Evolutionary conservation across 37 sponge, comb jelly and placozoan species (phyloP).

Genomic region (Mnemiopsis leidyi): DNA sequence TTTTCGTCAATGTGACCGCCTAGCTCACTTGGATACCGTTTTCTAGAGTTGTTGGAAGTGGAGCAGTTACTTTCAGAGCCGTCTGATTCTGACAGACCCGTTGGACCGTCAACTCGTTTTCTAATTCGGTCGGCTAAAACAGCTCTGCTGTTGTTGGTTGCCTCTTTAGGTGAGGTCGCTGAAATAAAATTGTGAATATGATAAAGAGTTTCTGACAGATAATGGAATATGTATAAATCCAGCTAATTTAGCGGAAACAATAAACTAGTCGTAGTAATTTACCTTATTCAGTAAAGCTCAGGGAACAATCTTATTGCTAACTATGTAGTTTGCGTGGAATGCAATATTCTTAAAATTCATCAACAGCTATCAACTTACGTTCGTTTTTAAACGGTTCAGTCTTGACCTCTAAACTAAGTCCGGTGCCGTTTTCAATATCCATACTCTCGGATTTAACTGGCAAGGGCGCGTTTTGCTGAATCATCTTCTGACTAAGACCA

Average conservation of each 20-base stretch:
- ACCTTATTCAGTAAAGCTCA: too few relatives aligned
- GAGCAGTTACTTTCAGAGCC: not conserved
- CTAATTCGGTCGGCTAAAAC: conserved; percentile 12
- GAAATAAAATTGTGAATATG: too few relatives aligned
- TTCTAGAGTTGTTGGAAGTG: not conserved
- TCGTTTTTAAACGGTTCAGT: not conserved
- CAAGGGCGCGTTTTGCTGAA: not conserved
- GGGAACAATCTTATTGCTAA: too few relatives aligned
- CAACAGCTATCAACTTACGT: too few relatives aligned
- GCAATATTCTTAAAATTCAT: too few relatives aligned
- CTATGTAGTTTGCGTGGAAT: too few relatives aligned
- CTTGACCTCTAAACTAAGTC: not conserved
- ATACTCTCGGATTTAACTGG: not conserved
- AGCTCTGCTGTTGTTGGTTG: not conserved
- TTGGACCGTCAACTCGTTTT: not conserved
- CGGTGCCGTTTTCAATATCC: not conserved
- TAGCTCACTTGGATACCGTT: conserved; percentile 49
- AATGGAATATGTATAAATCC: too few relatives aligned
- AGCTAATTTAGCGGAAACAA: too few relatives aligned
- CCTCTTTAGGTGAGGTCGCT: conserved; percentile 50
- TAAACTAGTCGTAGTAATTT: too few relatives aligned
- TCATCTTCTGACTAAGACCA: conserved; percentile 26
- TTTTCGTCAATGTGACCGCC: conserved; percentile 56
- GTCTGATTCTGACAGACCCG: not conserved
- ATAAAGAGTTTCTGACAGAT: too few relatives aligned